A percentile compares a stretch with the other conserved stretches of the same genome.
These are phyloP conservation scores for Venturia canescens DNA, from an alignment of 1,140 invertebrate genomes.

Conservation along the genomic window DNA sequence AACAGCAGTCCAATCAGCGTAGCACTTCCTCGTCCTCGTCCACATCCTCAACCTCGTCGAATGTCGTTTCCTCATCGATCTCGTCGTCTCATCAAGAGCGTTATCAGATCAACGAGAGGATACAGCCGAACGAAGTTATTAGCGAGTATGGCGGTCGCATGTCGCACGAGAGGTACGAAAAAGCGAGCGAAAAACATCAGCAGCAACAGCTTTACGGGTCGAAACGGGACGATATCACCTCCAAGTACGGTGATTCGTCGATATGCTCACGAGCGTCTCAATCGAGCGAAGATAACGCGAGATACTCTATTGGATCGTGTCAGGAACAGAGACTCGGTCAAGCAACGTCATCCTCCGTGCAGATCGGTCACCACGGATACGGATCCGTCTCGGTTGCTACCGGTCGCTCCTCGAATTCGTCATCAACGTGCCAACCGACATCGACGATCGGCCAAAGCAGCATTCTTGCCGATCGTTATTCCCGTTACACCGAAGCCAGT, in stretches of 20 bases:
- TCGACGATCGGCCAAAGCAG: conserved; percentile 50
- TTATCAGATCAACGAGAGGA: conserved; percentile 59
- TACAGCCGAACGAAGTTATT: conserved; percentile 54
- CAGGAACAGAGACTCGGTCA: conserved; percentile 61
- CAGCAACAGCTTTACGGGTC: conserved; percentile 41
- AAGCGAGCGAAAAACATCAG: conserved; percentile 46
- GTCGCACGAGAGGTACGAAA: conserved; percentile 53
- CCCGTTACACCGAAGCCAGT: conserved; percentile 58
- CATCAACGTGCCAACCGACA: conserved; percentile 52
- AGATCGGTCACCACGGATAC: conserved; percentile 47
- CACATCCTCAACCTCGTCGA: conserved; percentile 30
- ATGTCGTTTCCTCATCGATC: conserved; percentile 22
- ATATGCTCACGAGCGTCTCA: conserved; percentile 46
- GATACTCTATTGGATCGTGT: conserved; percentile 20
- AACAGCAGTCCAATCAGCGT: conserved; percentile 55
- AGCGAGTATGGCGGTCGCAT: conserved; percentile 58
- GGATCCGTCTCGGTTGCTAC: conserved; percentile 24
- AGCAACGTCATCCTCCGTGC: conserved; percentile 39
- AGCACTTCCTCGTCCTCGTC: conserved; percentile 38
- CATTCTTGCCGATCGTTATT: conserved; percentile 57
- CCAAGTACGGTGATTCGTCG: conserved; percentile 38
- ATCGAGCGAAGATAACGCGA: conserved; percentile 25
- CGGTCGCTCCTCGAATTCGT: conserved; percentile 18
- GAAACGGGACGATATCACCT: conserved; percentile 31
- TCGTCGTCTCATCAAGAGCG: conserved; percentile 53